phyloP scores from a whole-genome alignment of 2,888 invertebrate genomes.

The Mactromeris polynyma region DNA sequence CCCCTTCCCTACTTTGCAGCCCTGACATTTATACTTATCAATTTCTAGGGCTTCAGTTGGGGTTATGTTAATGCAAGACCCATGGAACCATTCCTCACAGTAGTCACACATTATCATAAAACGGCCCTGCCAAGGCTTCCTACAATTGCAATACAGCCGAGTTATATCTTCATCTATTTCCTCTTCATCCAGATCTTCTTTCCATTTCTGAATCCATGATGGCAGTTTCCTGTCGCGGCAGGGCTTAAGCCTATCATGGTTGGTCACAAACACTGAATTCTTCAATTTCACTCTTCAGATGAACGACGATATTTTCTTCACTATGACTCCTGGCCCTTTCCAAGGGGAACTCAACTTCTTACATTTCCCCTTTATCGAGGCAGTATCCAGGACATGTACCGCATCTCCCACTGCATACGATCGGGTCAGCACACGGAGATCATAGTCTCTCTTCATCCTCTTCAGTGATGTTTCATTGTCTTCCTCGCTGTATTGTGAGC shows the following conservation, averaged over 20 bases:
- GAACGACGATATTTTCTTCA: constrained; percentile 14
- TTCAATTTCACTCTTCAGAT: constrained; percentile 21
- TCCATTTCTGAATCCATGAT: background rate
- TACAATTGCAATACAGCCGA: too few species aligned
- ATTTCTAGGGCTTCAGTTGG: too few species aligned
- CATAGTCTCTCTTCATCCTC: constrained; percentile 30
- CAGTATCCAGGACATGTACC: constrained; percentile 44
- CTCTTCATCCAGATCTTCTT: background rate
- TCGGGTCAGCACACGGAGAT: background rate
- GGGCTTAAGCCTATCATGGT: constrained; percentile 18
- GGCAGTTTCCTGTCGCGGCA: constrained; percentile 16
- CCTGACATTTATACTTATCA: too few species aligned
- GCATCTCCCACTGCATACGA: constrained; percentile 3
- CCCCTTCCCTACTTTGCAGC: too few species aligned
- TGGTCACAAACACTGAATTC: constrained; percentile 10
- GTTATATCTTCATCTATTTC: too few species aligned
- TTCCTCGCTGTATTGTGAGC: constrained; percentile 26
- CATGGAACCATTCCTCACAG: too few species aligned
- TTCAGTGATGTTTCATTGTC: constrained; percentile 14
- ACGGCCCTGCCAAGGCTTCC: too few species aligned
- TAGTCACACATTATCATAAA: too few species aligned
- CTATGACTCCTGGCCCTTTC: constrained; percentile 39
- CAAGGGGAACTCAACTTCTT: constrained; percentile 41
- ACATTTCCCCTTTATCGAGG: constrained; percentile 29
- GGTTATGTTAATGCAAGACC: too few species aligned